phyloP scores from a whole-genome alignment of 2,888 invertebrate species.

The Conomelus anceps region DNA sequence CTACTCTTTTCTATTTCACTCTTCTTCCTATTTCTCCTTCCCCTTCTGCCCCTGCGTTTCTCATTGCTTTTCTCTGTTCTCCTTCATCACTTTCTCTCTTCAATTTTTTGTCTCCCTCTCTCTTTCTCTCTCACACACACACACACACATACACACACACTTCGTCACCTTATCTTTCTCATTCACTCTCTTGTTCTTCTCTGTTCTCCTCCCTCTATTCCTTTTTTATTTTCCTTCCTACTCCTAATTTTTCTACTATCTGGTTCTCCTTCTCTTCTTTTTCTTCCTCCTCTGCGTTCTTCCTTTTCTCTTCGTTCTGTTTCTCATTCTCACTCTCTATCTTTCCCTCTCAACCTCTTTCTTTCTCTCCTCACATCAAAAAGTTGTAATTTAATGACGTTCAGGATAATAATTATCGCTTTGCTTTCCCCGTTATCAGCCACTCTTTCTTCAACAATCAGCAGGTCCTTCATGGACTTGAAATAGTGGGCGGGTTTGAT shows the following conservation, averaged over 20 bases:
- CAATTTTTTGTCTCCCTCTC: too few species aligned
- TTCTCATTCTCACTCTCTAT: neutral
- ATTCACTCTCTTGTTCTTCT: neutral
- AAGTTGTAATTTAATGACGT: neutral
- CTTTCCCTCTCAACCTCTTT: neutral
- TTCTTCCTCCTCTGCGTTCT: neutral
- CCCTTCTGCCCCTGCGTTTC: too few species aligned
- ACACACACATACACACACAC: too few species aligned
- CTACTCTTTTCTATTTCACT: too few species aligned
- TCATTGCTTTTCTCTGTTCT: too few species aligned
- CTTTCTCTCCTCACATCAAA: neutral
- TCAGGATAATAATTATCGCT: neutral
- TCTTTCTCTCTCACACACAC: too few species aligned
- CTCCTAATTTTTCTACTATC: neutral
- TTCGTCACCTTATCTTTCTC: too few species aligned
- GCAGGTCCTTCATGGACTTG: neutral
- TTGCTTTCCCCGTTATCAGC: neutral
- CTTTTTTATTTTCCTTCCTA: neutral
- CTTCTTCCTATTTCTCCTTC: too few species aligned
- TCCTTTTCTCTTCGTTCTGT: neutral
- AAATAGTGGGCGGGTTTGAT: neutral
- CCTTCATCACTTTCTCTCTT: too few species aligned
- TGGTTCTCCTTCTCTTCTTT: neutral
- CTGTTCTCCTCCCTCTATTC: neutral
- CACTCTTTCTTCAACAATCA: neutral